Conservation (phyloP, 2,888 invertebrate genomes). For the Aelia acuminata region DNA sequence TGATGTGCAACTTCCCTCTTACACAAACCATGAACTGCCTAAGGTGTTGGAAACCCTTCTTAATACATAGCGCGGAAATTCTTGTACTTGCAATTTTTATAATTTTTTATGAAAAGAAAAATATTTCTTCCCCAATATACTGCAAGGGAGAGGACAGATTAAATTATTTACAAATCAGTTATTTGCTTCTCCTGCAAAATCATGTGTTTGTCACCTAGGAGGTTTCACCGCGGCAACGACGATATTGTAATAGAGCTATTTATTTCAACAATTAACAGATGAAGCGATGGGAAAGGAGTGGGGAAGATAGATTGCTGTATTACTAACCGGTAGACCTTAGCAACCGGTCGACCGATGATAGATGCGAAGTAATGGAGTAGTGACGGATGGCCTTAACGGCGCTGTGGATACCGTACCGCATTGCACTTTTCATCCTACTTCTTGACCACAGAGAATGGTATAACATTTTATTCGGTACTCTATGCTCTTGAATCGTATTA, state of each 20-base stretch:
- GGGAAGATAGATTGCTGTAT: neutral
- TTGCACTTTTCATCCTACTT: neutral
- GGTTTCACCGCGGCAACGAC: no score
- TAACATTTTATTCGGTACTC: no score
- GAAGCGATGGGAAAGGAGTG: neutral
- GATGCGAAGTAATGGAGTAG: neutral
- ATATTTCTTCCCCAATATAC: no score
- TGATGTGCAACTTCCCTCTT: neutral
- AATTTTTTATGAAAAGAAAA: no score
- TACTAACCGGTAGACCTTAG: neutral
- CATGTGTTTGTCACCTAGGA: no score
- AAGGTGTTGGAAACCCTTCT: neutral
- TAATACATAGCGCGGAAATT: neutral
- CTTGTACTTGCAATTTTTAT: neutral
- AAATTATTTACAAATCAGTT: neutral
- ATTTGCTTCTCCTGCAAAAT: no score
- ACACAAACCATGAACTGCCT: constrained; percentile 1
- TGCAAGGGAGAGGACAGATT: no score
- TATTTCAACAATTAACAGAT: neutral
- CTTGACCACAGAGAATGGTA: neutral
- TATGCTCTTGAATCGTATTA: no score
- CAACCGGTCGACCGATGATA: neutral
- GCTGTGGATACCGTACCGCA: neutral
- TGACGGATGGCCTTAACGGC: neutral
- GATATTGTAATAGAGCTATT: neutral